Conservation (phyloP, 2,888 invertebrate species). For the Philhelius pedissequus region DNA sequence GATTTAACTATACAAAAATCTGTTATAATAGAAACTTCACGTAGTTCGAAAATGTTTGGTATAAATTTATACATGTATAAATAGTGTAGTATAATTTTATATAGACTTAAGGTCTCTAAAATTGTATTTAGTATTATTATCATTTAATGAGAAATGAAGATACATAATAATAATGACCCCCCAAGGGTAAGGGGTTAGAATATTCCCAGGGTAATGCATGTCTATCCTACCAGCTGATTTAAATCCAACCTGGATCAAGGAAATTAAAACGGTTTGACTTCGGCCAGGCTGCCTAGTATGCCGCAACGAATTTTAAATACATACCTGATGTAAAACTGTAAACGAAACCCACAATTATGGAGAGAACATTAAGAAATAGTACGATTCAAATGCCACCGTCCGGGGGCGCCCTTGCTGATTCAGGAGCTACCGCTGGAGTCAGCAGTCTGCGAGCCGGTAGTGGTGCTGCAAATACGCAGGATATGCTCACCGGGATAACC, state of each 20-base stretch:
- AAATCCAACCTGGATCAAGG: not conserved
- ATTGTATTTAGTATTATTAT: no score
- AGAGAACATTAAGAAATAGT: not conserved
- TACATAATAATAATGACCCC: not conserved
- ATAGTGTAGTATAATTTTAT: no score
- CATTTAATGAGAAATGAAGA: no score
- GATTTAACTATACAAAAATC: no score
- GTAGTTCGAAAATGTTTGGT: no score
- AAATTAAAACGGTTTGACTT: not conserved
- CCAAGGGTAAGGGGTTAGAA: not conserved
- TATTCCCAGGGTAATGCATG: not conserved
- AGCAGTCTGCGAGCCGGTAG: conserved; percentile 28
- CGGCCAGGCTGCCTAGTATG: not conserved
- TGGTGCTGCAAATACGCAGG: conserved; percentile 17
- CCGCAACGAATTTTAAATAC: not conserved
- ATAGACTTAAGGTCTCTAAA: no score
- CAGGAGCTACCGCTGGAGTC: conserved; percentile 18
- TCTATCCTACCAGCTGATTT: no score
- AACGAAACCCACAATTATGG: not conserved
- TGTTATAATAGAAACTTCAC: no score
- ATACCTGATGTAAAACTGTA: not conserved
- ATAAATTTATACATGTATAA: no score
- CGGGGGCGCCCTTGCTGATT: conserved; percentile 1
- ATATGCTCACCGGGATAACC: conserved; percentile 27
- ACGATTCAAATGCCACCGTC: not conserved